Percentiles rank a stretch among this genome's conserved stretches.
phyloP scores from a whole-genome alignment of 2,797 vertebrate species.

The Ispidina picta region DNA sequence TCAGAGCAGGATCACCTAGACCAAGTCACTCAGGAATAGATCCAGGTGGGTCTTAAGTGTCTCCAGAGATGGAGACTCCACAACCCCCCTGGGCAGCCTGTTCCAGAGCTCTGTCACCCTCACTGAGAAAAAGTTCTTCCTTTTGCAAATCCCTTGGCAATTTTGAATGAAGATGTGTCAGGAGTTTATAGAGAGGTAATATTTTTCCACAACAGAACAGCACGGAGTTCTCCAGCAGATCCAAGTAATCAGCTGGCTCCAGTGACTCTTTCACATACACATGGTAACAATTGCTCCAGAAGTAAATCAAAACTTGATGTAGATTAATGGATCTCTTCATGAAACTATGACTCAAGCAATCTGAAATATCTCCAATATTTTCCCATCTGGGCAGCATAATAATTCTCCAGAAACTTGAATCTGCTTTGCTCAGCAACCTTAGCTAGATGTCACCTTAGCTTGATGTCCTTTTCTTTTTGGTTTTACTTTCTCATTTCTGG shows the following conservation, averaged over 20 bases:
- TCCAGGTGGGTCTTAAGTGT: no score
- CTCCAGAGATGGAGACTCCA: no score
- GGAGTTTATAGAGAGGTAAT: not conserved
- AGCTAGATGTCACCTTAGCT: not conserved
- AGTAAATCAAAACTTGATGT: not conserved
- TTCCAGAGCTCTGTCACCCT: no score
- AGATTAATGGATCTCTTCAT: not conserved
- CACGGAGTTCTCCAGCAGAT: not conserved
- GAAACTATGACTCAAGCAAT: not conserved
- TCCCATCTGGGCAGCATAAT: not conserved
- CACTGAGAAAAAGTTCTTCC: no score
- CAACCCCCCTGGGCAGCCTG: no score
- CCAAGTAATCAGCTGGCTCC: not conserved
- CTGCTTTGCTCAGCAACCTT: not conserved
- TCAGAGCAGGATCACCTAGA: no score
- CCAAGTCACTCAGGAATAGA: no score
- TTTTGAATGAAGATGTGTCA: not conserved
- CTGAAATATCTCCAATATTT: not conserved
- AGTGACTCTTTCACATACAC: not conserved
- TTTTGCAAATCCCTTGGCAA: not conserved
- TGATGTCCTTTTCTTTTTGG: not conserved
- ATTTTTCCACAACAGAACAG: not conserved
- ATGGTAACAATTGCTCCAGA: not conserved
- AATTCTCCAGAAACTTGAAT: not conserved
- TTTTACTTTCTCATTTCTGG: not conserved